Percentiles rank a stretch among this genome's conserved stretches.
Conservation (phyloP, 2,797 vertebrate species). For the Lophotriccus pileatus region DNA sequence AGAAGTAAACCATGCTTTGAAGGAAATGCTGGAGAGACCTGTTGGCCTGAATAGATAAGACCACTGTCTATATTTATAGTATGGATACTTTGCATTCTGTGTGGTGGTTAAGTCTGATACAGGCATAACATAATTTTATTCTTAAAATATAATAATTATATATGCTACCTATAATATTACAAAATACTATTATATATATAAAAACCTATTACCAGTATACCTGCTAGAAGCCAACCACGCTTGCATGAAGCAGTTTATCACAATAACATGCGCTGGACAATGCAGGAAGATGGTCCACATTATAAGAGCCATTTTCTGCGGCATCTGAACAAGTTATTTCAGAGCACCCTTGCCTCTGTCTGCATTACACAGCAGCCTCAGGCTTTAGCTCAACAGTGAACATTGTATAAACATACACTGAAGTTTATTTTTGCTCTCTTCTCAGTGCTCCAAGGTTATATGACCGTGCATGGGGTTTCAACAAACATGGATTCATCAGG, state of each 20-base stretch:
- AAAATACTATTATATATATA: neutral
- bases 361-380: neutral
- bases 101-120: neutral
- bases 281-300: fast-evolving
- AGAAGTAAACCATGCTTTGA: neutral
- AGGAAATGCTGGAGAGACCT: neutral
- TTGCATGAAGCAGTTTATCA: neutral
- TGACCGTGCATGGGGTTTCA: neutral
- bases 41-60: neutral
- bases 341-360: neutral
- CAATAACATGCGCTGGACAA: neutral
- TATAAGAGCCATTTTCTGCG: fast-evolving
- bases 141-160: neutral
- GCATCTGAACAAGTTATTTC: neutral
- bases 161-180: neutral
- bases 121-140: neutral
- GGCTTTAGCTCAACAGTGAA: neutral
- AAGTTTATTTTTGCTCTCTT: neutral
- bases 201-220: no score
- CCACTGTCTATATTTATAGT: neutral
- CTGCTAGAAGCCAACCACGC: neutral
- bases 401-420: neutral
- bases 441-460: neutral
- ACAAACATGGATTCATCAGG: neutral
- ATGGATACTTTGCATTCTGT: neutral